A percentile compares a stretch with the other conserved stretches of the same genome.
Conservation (phyloP, 2,888 invertebrate genomes). For the Abrostola tripartita region DNA sequence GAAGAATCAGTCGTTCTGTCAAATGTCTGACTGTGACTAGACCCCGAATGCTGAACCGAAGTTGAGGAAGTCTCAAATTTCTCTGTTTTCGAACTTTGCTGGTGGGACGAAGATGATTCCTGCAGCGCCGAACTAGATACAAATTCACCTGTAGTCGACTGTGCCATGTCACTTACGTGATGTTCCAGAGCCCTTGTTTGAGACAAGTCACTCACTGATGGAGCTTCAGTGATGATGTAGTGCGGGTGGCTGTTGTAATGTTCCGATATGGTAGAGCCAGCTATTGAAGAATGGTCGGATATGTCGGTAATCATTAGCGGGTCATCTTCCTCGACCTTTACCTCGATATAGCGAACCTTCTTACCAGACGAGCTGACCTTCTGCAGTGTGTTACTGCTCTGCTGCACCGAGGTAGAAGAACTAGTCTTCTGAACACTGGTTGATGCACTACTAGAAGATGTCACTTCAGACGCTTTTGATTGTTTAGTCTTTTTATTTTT, state of each 20-base stretch:
- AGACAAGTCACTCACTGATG: constrained; percentile 83
- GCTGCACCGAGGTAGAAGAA: constrained; percentile 78
- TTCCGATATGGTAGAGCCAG: constrained; percentile 84
- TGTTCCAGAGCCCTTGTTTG: constrained; percentile 77
- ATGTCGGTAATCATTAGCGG: constrained; percentile 87
- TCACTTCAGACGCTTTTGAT: constrained; percentile 80
- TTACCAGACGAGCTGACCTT: constrained; percentile 84
- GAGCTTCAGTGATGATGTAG: constrained; percentile 87
- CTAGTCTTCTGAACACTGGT: constrained; percentile 84
- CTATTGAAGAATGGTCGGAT: constrained; percentile 82
- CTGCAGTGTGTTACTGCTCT: constrained; percentile 80
- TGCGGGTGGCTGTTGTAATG: constrained; percentile 86
- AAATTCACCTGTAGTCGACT: constrained; percentile 81
- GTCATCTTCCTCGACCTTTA: constrained; percentile 87
- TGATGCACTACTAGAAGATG: constrained; percentile 78
- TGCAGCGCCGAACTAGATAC: constrained; percentile 78
- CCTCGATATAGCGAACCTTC: constrained; percentile 85
- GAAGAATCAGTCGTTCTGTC: constrained; percentile 79
- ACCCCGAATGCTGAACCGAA: constrained; percentile 78
- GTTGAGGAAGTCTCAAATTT: constrained; percentile 81
- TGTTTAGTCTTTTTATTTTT: constrained; percentile 88
- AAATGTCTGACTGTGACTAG: constrained; percentile 78
- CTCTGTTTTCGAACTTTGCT: constrained; percentile 81
- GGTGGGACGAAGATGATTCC: constrained; percentile 80
- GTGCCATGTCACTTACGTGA: constrained; percentile 82